Base-by-base conservation (phyloP, 2,113 vertebrate genomes). In the Zapornia atra region DNA sequence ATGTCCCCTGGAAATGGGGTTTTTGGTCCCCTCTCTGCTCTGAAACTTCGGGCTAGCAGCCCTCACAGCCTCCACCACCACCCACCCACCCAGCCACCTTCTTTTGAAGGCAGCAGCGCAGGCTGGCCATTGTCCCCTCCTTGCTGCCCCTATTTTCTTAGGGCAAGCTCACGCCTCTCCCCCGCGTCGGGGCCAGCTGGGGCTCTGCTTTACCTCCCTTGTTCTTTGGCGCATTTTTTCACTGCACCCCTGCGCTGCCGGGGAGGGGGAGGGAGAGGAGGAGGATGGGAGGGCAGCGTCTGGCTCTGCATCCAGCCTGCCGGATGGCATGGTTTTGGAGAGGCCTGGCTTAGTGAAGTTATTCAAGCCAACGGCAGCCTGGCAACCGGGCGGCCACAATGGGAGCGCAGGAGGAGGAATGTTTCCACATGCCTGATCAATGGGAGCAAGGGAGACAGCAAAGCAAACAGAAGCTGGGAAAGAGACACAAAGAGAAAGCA, bases 371-470 rank as follows among this genome's bases (percentile, higher is more conserved):
- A 97, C 95, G 82, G 98, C 98, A 98, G 98, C 98, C 97, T 98
- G 98, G 98, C 98, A 98, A 98, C 98, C 95, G 33, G 94, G 97
- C 88, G 7, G 96, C 96, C 96, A 98, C 98, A 98, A 98, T 98
- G 98, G 98, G 97, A 98, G 97, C 94, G 93, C 97, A 96, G 98
- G 98, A 98, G 98, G 97, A 97, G 98, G 98, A 98, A 98, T 98
- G 98, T 98, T 98, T 98, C 98, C 98, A 98, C 98, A 98, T 98
- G 98, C 98, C 98, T 98, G 98, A 98, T 98, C 98, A 98, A 98
- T 98, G 97, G 98, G 98, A 98, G 97, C 98, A 97, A 97, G 95
- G 92, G 98, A 98, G 98, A 98, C 98, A 96, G 97, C 97, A 97
- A 97, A 96, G 98, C 98, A 98, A 98, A 98, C 98, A 98, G 97